Percentiles rank a stretch among this genome's conserved stretches.
Evolutionary conservation across 2,888 invertebrate species (phyloP).

Genomic region (Andrena chrysosceles): DNA sequence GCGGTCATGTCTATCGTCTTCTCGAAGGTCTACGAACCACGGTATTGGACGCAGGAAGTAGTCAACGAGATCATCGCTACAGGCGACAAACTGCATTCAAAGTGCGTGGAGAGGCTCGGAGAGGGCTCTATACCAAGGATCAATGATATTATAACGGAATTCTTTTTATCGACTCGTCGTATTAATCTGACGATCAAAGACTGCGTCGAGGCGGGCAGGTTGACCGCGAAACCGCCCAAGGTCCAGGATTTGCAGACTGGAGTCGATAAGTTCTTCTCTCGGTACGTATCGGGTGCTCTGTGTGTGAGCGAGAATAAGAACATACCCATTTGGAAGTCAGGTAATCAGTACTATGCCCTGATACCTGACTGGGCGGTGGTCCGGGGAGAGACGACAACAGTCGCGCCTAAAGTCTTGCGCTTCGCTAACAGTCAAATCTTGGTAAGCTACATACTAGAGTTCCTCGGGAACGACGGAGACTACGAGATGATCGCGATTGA

Average conservation of each 20-base stretch:
- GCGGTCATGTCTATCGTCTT: slow-evolving; percentile 79
- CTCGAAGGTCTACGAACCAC: slow-evolving; percentile 79
- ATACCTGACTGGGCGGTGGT: slow-evolving; percentile 65
- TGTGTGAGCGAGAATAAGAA: slow-evolving; percentile 62
- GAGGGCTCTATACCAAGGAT: slow-evolving; percentile 61
- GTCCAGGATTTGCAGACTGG: slow-evolving; percentile 73
- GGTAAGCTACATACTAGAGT: slow-evolving; percentile 60
- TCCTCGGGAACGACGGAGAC: slow-evolving; percentile 71
- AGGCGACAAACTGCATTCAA: slow-evolving; percentile 78
- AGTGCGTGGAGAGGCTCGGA: slow-evolving; percentile 74
- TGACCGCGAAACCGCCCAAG: slow-evolving; percentile 67
- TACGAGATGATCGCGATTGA: slow-evolving; percentile 79
- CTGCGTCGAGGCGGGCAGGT: slow-evolving; percentile 78
- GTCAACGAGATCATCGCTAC: slow-evolving; percentile 78
- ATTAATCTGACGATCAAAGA: slow-evolving; percentile 78
- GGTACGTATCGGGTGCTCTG: slow-evolving; percentile 73
- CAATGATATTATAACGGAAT: slow-evolving; percentile 78
- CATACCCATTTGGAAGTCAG: slow-evolving; percentile 76
- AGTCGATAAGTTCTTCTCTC: slow-evolving; percentile 74
- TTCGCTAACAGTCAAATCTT: slow-evolving; percentile 63
- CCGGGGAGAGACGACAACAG: slow-evolving; percentile 13
- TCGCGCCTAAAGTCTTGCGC: slow-evolving; percentile 69
- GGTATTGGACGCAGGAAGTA: slow-evolving; percentile 74
- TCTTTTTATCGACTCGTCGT: slow-evolving; percentile 78
- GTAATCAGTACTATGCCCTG: slow-evolving; percentile 74